These are phyloP conservation scores for Eubasilissa regina DNA, from an alignment of 1,140 invertebrate species.

Conservation along the genomic window DNA sequence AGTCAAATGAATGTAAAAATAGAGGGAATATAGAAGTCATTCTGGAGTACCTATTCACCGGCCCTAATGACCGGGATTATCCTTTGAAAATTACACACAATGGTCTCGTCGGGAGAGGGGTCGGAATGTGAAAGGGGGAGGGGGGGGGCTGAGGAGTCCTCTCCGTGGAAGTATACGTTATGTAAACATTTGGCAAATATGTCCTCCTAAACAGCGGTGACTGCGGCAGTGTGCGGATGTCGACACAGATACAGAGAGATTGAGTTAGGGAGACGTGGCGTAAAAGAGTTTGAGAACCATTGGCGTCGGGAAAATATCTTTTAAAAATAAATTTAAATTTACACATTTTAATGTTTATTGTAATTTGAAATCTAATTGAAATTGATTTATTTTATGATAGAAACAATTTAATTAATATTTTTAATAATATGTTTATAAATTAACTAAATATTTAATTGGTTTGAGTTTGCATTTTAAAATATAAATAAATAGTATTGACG, in stretches of 20 bases:
- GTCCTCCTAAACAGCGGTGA: constrained; percentile 38
- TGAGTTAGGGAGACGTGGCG: constrained; percentile 50
- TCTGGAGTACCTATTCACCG: constrained; percentile 9
- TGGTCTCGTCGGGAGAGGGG: not conserved
- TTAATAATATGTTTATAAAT: no score
- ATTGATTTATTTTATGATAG: no score
- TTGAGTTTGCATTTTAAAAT: no score
- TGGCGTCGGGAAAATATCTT: not conserved
- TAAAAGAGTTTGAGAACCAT: constrained; percentile 48
- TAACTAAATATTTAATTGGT: no score
- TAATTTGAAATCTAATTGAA: no score
- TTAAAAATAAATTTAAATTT: no score
- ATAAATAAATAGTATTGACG: no score
- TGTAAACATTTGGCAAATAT: constrained; percentile 46
- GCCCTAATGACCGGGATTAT: constrained; percentile 39
- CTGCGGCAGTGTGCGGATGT: constrained; percentile 30
- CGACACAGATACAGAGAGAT: constrained; percentile 45
- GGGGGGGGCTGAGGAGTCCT: not conserved
- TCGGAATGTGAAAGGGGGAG: not conserved
- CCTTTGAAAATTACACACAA: constrained; percentile 43
- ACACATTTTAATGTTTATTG: no score
- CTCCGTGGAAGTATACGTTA: constrained; percentile 25
- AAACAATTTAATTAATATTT: no score
- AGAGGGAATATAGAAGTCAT: constrained; percentile 17
- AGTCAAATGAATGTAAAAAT: constrained; percentile 15